Conservation (phyloP, 2,113 vertebrate genomes). For the Oryzias curvinotus region DNA sequence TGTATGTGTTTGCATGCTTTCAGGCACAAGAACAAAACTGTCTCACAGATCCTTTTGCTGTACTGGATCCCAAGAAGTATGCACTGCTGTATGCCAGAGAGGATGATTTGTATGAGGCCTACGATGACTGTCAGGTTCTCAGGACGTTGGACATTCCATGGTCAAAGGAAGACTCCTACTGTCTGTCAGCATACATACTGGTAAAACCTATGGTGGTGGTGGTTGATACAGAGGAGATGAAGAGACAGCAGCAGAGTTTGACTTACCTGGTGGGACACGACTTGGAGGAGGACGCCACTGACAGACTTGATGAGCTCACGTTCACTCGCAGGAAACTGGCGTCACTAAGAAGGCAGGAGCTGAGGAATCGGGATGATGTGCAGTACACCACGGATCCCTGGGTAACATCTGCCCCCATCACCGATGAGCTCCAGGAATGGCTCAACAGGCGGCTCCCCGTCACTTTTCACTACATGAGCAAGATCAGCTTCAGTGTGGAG, state of each 20-base stretch:
- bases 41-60: slow-evolving; percentile 59
- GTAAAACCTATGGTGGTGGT: slow-evolving; percentile 40
- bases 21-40: slow-evolving; percentile 58
- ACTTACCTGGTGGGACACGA: slow-evolving; percentile 72
- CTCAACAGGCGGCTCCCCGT: slow-evolving; percentile 52
- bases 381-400: slow-evolving; percentile 77
- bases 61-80: slow-evolving; percentile 73
- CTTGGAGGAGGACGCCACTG: slow-evolving; percentile 55
- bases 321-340: slow-evolving; percentile 77
- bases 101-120: slow-evolving; percentile 75
- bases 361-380: slow-evolving; percentile 59
- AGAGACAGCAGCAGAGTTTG: slow-evolving; percentile 48
- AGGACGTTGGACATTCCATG: slow-evolving; percentile 72
- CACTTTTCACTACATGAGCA: slow-evolving; percentile 60
- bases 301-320: slow-evolving; percentile 71
- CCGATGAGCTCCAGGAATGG: slow-evolving; percentile 50
- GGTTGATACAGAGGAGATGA: slow-evolving; percentile 48
- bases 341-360: slow-evolving; percentile 61
- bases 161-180: slow-evolving; percentile 44
- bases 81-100: slow-evolving; percentile 68
- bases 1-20: slow-evolving; percentile 10
- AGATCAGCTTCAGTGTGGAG: slow-evolving; percentile 57
- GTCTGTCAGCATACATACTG: slow-evolving; percentile 52
- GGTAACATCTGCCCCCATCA: slow-evolving; percentile 60
- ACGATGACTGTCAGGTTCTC: slow-evolving; percentile 77